Evolutionary conservation across 1,140 invertebrate genomes (phyloP).

Genomic region (Drosophila ohnishii): DNA sequence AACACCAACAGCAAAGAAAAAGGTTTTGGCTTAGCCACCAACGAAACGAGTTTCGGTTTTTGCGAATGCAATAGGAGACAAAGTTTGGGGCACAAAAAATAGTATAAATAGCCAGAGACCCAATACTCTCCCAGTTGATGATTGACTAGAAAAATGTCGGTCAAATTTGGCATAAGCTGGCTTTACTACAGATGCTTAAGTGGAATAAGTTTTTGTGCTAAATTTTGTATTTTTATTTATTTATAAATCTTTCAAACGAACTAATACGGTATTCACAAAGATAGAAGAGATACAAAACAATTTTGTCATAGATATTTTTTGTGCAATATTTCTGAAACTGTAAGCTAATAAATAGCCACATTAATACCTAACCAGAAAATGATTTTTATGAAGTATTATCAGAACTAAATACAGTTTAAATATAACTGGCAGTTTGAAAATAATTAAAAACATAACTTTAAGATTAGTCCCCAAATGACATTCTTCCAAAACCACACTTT

Average conservation of each 20-base stretch:
- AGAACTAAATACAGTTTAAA: too few relatives aligned
- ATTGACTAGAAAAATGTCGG: constrained; percentile 16
- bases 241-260: neutral
- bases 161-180: constrained; percentile 22
- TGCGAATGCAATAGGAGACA: constrained; percentile 63
- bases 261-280: too few relatives aligned
- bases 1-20: constrained; percentile 19
- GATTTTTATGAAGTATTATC: too few relatives aligned
- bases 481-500: too few relatives aligned
- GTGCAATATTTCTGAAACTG: too few relatives aligned
- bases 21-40: constrained; percentile 33
- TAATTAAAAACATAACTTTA: too few relatives aligned
- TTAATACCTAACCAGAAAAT: too few relatives aligned
- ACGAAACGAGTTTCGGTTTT: constrained; percentile 61
- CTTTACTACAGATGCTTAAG: neutral
- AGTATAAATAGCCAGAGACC: neutral
- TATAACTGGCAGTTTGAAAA: too few relatives aligned
- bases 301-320: too few relatives aligned
- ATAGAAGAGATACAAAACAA: too few relatives aligned
- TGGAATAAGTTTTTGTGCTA: neutral
- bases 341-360: too few relatives aligned
- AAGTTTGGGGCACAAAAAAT: constrained; percentile 14
- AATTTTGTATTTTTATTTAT: neutral
- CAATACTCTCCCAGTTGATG: constrained; percentile 13
- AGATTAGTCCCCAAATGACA: too few relatives aligned